Evolutionary conservation across 1,140 invertebrate genomes (phyloP), one percentile per base, ranked within the genome.

Genomic region (Bombus huntii): DNA sequence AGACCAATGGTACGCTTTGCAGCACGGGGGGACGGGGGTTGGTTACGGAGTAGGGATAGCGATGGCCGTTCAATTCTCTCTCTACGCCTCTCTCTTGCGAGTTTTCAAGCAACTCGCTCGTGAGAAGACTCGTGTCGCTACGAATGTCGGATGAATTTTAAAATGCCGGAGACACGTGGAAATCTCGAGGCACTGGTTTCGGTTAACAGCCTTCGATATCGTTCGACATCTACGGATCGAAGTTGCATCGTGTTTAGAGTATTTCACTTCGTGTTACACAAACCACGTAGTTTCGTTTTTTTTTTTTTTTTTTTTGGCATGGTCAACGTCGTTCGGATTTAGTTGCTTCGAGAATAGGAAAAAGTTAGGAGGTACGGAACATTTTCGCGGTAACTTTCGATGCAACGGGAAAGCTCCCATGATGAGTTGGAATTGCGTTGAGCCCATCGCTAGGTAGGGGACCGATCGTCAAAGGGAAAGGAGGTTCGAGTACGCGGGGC

Each of bases 401-500:
- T 5, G 31, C 39, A 37, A 78, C 15, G 22, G 31, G 68, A 47
- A 79, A 80, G 76, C 31, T 72, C 39, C 10, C 18, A 72, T 37
- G 42, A 3, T 10, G 22, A 42, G 39, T 34, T 53, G 1, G 47
- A 53, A 22, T 53, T 66, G 66, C 28, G 39, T 34, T 25, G 76
- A 34, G 44, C 42, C 81, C 70, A 42, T 85, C 77, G 83, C 84
- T 83, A 87, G 75, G 83, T 68, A 72, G 74, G 88, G 85, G 73
- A 89, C 81, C 70, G 77, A 81, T 79, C 72, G 77, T 73, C 86
- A 68, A 65, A 75, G 77, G 75, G 86, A 80, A 78, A 81, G 90
- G 65, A 88, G 81, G 87, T 68, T 86, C 84, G 72, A 88, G 83
- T 68, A 81, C 37, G 72, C 83, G 87, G 92, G 93, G 93, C 93